Conservation (phyloP, 2,888 invertebrate species). For the Drosophila kuntzei region DNA sequence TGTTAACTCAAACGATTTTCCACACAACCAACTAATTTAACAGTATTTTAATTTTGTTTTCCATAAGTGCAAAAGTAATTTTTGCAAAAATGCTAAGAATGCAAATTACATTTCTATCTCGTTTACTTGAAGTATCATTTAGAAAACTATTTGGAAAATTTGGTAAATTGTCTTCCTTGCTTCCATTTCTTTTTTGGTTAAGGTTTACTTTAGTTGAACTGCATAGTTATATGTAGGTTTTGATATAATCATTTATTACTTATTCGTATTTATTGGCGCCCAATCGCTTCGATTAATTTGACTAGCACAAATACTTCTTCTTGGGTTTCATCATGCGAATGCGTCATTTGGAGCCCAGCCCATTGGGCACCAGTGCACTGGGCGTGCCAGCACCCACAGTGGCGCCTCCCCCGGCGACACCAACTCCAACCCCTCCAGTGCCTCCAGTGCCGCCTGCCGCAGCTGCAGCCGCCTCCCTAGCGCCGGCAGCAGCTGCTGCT, state of each 20-base stretch:
- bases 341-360: constrained; percentile 85
- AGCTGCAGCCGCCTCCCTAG: constrained; percentile 38
- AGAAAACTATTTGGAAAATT: constrained; percentile 66
- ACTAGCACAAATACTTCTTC: constrained; percentile 86
- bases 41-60: constrained; percentile 6
- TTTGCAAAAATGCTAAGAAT: constrained; percentile 18
- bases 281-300: constrained; percentile 79
- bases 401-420: constrained; percentile 21
- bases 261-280: constrained; percentile 15
- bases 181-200: constrained; percentile 46
- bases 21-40: constrained; percentile 19
- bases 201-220: constrained; percentile 59
- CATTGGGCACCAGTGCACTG: constrained; percentile 83
- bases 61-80: constrained; percentile 39
- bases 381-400: constrained; percentile 59
- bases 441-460: constrained; percentile 26
- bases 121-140: constrained; percentile 59
- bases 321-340: constrained; percentile 86
- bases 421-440: constrained; percentile 36
- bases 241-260: constrained; percentile 11
- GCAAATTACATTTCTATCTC: constrained; percentile 39
- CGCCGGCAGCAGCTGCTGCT: constrained; percentile 37
- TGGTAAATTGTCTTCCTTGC: constrained; percentile 23
- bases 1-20: not conserved
- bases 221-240: constrained; percentile 29